Evolutionary conservation across 2,888 invertebrate species (phyloP).

Genomic region (Orthosia incerta): DNA sequence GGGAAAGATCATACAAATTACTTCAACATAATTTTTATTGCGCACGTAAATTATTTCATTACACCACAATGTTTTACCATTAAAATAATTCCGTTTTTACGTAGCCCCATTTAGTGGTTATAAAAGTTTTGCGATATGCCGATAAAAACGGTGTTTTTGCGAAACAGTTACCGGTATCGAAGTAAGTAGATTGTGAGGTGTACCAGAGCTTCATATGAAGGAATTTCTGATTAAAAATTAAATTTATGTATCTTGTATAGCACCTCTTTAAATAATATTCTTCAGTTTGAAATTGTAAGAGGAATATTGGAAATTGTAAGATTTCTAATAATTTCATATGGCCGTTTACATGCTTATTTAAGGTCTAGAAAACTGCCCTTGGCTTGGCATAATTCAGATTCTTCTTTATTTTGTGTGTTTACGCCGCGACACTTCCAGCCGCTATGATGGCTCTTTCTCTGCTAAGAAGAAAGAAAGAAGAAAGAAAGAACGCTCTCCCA

Average conservation of each 20-base stretch:
- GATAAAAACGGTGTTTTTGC: conserved; percentile 20
- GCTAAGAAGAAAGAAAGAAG: no score
- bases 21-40: conserved; percentile 17
- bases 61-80: conserved; percentile 9
- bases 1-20: conserved; percentile 17
- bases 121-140: conserved; percentile 36
- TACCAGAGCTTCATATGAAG: background rate
- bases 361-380: no score
- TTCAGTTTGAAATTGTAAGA: no score
- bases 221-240: background rate
- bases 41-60: conserved; percentile 26
- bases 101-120: conserved; percentile 15
- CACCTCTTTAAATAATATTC: no score
- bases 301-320: no score
- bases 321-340: no score
- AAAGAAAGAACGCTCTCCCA: no score
- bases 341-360: no score
- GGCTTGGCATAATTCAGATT: no score
- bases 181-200: background rate
- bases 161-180: conserved; percentile 17
- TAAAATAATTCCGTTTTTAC: conserved; percentile 23
- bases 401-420: no score
- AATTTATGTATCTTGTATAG: background rate
- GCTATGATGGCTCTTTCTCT: no score
- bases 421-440: no score